phyloP scores from a whole-genome alignment of 2,113 vertebrate genomes.

The Malurus alboscapulatus region DNA sequence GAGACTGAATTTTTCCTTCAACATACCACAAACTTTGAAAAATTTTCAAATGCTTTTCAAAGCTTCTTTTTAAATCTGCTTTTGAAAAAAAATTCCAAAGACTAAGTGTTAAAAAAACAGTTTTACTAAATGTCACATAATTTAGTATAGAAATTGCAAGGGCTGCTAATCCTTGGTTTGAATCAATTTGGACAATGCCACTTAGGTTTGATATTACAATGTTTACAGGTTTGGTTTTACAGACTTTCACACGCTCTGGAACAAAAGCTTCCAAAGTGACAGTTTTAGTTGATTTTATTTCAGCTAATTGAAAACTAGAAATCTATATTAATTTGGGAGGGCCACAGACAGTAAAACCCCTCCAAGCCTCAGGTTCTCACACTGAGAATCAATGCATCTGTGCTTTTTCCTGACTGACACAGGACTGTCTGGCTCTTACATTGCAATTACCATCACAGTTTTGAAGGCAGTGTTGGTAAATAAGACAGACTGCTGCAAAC shows the following conservation, averaged over 20 bases:
- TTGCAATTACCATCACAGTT: not conserved
- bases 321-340: not conserved
- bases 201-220: not conserved
- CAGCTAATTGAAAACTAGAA: not conserved
- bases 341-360: not conserved
- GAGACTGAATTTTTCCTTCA: not conserved
- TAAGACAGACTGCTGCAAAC: not conserved
- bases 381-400: not conserved
- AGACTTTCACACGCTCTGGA: not conserved
- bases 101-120: rapidly evolving
- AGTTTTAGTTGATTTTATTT: not conserved
- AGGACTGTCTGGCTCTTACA: not conserved
- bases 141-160: not conserved
- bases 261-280: not conserved
- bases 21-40: not conserved
- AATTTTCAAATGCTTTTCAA: too few relatives aligned
- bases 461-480: not conserved
- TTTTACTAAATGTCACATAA: not conserved
- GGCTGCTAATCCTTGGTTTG: not conserved
- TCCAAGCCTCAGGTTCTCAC: not conserved
- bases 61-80: not conserved
- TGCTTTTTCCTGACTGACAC: not conserved
- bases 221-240: not conserved
- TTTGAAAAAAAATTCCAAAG: not conserved
- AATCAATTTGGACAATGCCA: not conserved